Evolutionary conservation across 2,888 invertebrate genomes (phyloP).

Genomic region (Miltochrista miniata): DNA sequence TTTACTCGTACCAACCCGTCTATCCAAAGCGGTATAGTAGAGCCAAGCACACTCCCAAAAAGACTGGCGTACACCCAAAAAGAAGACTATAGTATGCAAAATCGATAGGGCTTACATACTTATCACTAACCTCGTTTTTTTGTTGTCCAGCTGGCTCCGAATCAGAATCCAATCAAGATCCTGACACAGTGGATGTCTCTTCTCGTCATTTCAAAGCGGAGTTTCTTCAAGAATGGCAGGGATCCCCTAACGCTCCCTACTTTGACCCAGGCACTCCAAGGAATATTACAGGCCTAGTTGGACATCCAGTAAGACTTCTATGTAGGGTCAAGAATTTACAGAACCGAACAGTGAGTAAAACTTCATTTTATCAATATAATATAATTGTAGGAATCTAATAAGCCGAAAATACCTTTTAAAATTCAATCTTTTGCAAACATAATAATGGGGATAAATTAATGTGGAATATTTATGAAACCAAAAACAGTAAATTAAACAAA

Average conservation of each 20-base stretch:
- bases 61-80: no score
- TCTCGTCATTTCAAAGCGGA: slow-evolving; percentile 73
- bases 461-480: no score
- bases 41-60: no score
- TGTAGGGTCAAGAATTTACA: slow-evolving; percentile 94
- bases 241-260: slow-evolving; percentile 85
- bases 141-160: slow-evolving; percentile 77
- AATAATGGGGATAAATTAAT: no score
- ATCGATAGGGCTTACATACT: no score
- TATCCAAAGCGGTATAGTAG: no score
- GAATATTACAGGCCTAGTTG: slow-evolving; percentile 93
- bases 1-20: no score
- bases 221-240: slow-evolving; percentile 73
- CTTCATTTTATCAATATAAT: not conserved
- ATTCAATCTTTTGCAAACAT: no score
- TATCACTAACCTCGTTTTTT: not conserved
- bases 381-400: no score
- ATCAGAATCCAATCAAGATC: slow-evolving; percentile 83
- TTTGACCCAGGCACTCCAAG: slow-evolving; percentile 91
- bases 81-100: no score
- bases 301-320: slow-evolving; percentile 91
- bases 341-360: slow-evolving; percentile 91
- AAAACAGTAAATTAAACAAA: no score
- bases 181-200: slow-evolving; percentile 70
- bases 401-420: no score